These are phyloP conservation scores for Keiferia lycopersicella DNA, from an alignment of 2,888 invertebrate species.

Conservation along the genomic window DNA sequence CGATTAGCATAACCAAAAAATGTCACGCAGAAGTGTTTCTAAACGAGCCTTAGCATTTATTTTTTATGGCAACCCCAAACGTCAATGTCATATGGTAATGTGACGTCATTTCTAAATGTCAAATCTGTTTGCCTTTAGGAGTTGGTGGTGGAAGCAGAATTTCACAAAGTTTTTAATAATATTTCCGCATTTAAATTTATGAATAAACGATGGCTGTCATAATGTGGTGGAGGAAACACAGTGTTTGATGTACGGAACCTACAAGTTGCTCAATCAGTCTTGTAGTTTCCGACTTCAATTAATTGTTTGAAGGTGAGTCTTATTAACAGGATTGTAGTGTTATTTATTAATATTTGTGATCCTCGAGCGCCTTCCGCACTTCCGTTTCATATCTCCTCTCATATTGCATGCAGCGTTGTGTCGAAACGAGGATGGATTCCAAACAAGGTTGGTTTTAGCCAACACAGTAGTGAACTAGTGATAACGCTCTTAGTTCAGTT, in stretches of 20 bases:
- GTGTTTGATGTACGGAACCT: background rate
- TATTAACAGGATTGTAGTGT: constrained; percentile 7
- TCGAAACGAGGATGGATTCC: constrained; percentile 73
- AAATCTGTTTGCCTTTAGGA: background rate
- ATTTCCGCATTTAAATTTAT: background rate
- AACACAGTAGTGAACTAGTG: constrained; percentile 40
- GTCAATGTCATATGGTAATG: constrained; percentile 5
- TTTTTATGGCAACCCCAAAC: constrained; percentile 4
- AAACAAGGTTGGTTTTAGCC: constrained; percentile 74
- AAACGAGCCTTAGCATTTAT: background rate
- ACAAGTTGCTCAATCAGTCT: background rate
- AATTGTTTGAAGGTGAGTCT: constrained; percentile 26
- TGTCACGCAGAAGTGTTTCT: too few species aligned
- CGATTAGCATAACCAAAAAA: too few species aligned
- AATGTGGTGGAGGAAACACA: background rate
- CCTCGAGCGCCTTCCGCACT: constrained; percentile 54
- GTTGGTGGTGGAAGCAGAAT: background rate
- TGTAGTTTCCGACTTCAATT: background rate
- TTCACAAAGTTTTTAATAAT: background rate
- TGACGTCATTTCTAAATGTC: constrained; percentile 13
- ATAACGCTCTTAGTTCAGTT: constrained; percentile 28
- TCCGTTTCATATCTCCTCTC: constrained; percentile 63
- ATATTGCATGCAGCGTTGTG: constrained; percentile 78
- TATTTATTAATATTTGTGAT: constrained; percentile 31
- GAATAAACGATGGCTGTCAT: background rate